Conservation (phyloP, 2,113 vertebrate species). For the Aplodontia rufa region DNA sequence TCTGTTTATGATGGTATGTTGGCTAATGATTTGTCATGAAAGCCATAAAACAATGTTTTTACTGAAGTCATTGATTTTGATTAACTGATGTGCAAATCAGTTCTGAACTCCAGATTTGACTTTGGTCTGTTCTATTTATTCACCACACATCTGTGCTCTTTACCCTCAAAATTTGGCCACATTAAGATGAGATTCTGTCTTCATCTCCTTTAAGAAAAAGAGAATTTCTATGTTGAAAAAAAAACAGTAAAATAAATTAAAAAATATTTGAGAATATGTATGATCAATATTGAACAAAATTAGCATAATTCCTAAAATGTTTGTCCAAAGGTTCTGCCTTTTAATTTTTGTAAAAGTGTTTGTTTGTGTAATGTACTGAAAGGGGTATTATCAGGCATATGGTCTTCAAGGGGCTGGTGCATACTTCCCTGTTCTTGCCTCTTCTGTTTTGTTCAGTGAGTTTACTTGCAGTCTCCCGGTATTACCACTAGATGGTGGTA, state of each 20-base stretch:
- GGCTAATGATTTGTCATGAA: neutral
- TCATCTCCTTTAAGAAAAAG: neutral
- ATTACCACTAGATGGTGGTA: conserved; percentile 60
- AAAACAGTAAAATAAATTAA: neutral
- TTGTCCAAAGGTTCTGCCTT: neutral
- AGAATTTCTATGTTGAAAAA: neutral
- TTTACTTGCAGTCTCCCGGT: neutral
- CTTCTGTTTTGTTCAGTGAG: neutral
- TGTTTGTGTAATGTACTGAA: neutral
- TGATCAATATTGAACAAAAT: neutral
- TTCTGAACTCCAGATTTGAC: neutral
- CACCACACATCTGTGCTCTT: neutral
- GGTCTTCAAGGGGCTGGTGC: neutral
- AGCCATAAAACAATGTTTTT: neutral
- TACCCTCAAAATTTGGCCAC: neutral
- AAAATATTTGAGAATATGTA: neutral
- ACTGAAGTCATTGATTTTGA: neutral
- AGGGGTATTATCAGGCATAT: neutral
- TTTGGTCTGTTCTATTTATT: neutral
- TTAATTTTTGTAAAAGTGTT: neutral
- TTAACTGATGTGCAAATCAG: neutral
- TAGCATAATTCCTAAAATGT: neutral
- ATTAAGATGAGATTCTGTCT: neutral
- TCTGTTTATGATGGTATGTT: neutral
- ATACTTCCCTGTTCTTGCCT: neutral